These are phyloP conservation scores for Dromius quadrimaculatus DNA, from an alignment of 2,888 invertebrate species.

Conservation along the genomic window DNA sequence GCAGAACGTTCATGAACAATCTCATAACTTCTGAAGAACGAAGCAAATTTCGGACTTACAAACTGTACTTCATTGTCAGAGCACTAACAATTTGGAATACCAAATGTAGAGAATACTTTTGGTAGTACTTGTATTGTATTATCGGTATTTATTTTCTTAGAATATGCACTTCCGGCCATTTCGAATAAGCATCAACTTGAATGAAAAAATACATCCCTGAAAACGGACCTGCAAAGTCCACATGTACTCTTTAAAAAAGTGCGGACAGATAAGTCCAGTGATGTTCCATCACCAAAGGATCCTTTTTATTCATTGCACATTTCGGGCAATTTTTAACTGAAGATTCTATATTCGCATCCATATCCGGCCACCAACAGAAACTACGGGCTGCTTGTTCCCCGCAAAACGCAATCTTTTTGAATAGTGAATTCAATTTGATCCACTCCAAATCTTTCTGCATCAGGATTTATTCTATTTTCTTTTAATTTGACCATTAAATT, in stretches of 20 bases:
- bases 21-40: slow-evolving; percentile 48
- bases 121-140: slow-evolving; percentile 52
- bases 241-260: slow-evolving; percentile 55
- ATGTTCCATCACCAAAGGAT: slow-evolving; percentile 52
- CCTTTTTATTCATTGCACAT: slow-evolving; percentile 52
- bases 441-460: not conserved
- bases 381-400: slow-evolving; percentile 37
- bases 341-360: slow-evolving; percentile 49
- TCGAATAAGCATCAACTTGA: slow-evolving; percentile 55
- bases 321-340: slow-evolving; percentile 35
- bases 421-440: slow-evolving; percentile 16
- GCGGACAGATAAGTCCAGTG: slow-evolving; percentile 54
- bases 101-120: slow-evolving; percentile 56
- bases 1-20: slow-evolving; percentile 49
- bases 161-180: slow-evolving; percentile 56
- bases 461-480: not conserved
- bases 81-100: slow-evolving; percentile 56
- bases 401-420: slow-evolving; percentile 28
- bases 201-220: slow-evolving; percentile 54
- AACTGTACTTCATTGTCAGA: slow-evolving; percentile 58
- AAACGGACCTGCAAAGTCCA: slow-evolving; percentile 56
- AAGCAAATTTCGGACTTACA: slow-evolving; percentile 55
- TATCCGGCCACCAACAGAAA: slow-evolving; percentile 50
- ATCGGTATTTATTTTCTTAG: slow-evolving; percentile 53
- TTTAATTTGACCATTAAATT: slow-evolving; percentile 7